Conservation (phyloP, 2,113 vertebrate genomes). For the Gracilinanus agilis region DNA sequence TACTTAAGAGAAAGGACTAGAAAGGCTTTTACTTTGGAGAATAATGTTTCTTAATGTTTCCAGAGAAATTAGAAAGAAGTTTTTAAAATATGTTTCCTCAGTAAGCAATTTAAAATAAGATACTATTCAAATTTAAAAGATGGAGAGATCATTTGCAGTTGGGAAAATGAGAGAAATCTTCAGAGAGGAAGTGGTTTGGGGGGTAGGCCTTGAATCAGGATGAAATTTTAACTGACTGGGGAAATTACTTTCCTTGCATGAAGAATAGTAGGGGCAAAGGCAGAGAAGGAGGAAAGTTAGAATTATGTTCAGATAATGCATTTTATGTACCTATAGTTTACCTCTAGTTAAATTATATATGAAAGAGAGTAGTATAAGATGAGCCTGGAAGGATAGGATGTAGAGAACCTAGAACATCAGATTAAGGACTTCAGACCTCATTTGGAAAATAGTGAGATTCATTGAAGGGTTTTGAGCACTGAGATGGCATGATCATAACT, state of each 20-base stretch:
- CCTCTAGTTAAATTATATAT: background rate
- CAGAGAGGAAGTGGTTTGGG: background rate
- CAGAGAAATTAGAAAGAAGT: background rate
- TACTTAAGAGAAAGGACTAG: background rate
- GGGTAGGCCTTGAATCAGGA: background rate
- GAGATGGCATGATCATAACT: background rate
- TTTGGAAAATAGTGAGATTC: background rate
- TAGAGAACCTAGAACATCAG: background rate
- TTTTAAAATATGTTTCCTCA: background rate
- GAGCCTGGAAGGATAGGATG: background rate
- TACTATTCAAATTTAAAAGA: background rate
- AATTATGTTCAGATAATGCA: background rate
- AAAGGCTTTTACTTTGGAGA: background rate
- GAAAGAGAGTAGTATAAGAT: background rate
- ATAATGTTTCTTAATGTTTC: background rate
- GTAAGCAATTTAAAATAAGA: background rate
- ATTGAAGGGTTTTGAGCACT: background rate
- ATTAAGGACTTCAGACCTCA: background rate
- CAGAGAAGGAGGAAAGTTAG: background rate
- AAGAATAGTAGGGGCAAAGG: background rate
- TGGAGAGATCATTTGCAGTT: background rate
- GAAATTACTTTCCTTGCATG: background rate
- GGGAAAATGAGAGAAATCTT: background rate
- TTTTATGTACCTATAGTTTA: background rate
- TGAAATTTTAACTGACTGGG: background rate